phyloP scores from a whole-genome alignment of 2,888 invertebrate genomes.

The Adineta ricciae region DNA sequence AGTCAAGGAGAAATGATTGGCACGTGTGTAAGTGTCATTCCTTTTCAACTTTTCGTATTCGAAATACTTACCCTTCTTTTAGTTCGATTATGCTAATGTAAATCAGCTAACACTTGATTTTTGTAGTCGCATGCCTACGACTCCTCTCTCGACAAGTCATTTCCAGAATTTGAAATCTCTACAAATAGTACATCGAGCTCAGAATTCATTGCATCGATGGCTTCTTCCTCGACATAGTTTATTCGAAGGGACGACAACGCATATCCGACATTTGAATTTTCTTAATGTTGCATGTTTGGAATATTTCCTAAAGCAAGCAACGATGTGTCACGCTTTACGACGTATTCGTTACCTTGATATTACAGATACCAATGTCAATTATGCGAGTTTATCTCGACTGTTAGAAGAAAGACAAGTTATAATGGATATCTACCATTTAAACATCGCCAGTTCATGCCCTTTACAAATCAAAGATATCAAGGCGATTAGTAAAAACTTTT shows the following conservation, averaged over 20 bases:
- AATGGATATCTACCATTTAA: background rate
- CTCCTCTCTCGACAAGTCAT: background rate
- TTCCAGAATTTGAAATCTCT: background rate
- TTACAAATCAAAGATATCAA: background rate
- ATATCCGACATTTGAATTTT: background rate
- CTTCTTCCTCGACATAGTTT: background rate
- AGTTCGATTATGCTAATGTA: background rate
- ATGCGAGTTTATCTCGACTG: background rate
- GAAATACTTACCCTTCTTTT: background rate
- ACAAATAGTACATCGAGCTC: background rate
- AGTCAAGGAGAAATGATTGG: background rate
- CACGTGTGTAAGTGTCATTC: background rate
- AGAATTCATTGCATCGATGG: no score
- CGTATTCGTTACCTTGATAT: background rate
- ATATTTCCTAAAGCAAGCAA: background rate
- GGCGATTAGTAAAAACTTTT: background rate
- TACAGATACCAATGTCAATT: background rate
- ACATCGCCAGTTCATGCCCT: background rate
- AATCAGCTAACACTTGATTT: background rate
- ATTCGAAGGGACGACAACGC: background rate
- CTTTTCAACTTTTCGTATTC: no score
- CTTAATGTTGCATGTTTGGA: background rate
- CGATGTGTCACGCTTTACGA: background rate
- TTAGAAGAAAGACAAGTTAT: background rate
- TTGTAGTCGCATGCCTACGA: background rate